Evolutionary conservation across 2,797 vertebrate species (phyloP), one percentile per base, ranked within the genome.

Genomic region (Catostomus latipinnis): DNA sequence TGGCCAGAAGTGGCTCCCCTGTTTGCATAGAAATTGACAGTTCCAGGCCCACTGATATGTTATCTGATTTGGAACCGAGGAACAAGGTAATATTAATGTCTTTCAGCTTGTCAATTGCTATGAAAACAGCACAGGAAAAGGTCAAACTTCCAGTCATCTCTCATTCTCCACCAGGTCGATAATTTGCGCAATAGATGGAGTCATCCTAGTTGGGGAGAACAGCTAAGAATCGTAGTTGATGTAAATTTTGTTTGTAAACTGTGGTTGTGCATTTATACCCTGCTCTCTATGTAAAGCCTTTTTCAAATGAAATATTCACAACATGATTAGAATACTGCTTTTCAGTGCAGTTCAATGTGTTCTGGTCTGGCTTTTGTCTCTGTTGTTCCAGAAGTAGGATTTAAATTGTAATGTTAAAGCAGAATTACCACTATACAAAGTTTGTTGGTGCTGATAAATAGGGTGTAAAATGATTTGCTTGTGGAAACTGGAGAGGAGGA

Each of bases 1-100:
- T 76, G 16, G 56, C 69, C 54, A 48, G 34, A 67, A 66, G 34
- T 45, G 34, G n/a, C 57, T 58, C n/a, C 7, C 10, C 76, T 62
- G 85, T 91, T 88, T 88, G 65, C 88, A 91, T 89, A 80, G 82
- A 93, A 90, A 92, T 90, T 86, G 78, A 74, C 76, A 79, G 9
- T 60, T 79, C 65, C 70, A 82, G 85, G 58, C 76, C 82, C 69
- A 68, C 80, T 58, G 80, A 68, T 80, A 80, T 85, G 73, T 82
- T 85, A 90, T 92, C 88, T 88, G 83, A 90, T 86, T 86, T 70
- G 81, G 67, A 76, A 76, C 75, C 71, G 22, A 48, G 14, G 50
- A 69, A 63, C 58, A 48, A 46, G 58, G 67, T 69, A n/a, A 82
- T 43, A 43, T 76, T 75, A 81, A 83, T 68, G n/a, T 73, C 49